Evolutionary conservation across 2,888 invertebrate species (phyloP).

Genomic region (Brassicogethes aeneus): DNA sequence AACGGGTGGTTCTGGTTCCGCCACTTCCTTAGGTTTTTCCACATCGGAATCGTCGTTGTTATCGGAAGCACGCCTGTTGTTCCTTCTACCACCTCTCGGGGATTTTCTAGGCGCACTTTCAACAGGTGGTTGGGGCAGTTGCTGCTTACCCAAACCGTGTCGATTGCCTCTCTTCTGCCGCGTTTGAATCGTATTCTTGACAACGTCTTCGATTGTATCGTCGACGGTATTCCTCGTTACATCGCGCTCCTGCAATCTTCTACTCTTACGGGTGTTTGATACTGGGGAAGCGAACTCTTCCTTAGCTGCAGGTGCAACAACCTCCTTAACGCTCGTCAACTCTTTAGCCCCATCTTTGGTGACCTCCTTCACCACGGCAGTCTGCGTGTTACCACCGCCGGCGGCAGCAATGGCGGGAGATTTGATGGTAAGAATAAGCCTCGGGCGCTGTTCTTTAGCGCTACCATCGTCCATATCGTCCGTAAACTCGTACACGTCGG

Average conservation of each 20-base stretch:
- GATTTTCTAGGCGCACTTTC: constrained; percentile 47
- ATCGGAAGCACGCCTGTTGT: constrained; percentile 57
- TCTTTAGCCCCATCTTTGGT: constrained; percentile 29
- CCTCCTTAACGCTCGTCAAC: constrained; percentile 18
- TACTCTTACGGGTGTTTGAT: constrained; percentile 69
- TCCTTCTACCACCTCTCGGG: constrained; percentile 53
- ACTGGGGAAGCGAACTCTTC: constrained; percentile 55
- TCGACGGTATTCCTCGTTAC: constrained; percentile 70
- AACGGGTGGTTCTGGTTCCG: constrained; percentile 24
- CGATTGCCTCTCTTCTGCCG: constrained; percentile 49
- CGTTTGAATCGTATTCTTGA: constrained; percentile 54
- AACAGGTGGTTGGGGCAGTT: constrained; percentile 14
- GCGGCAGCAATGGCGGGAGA: constrained; percentile 49
- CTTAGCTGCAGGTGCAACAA: constrained; percentile 32
- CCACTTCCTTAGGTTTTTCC: constrained; percentile 39
- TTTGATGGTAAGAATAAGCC: constrained; percentile 75
- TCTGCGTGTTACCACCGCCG: constrained; percentile 29
- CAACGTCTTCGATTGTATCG: constrained; percentile 84
- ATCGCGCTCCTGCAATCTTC: constrained; percentile 70
- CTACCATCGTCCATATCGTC: constrained; percentile 77
- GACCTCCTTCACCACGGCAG: constrained; percentile 42
- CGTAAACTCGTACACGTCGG: constrained; percentile 84
- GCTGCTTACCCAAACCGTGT: constrained; percentile 39
- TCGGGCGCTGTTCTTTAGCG: constrained; percentile 59
- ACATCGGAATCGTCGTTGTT: constrained; percentile 56